Conservation (phyloP, 2,797 vertebrate genomes). For the Megaceryle alcyon region DNA sequence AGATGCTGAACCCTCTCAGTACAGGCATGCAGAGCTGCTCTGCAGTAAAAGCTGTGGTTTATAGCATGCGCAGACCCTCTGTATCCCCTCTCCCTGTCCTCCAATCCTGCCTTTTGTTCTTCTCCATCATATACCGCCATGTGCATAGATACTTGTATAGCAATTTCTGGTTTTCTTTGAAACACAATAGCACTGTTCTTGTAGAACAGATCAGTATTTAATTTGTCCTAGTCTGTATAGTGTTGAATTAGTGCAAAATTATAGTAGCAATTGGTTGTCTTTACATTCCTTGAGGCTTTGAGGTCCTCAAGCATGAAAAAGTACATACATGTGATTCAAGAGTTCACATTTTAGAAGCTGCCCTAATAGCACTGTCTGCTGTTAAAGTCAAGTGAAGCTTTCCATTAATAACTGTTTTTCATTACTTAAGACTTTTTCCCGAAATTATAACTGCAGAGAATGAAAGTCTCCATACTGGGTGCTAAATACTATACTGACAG, state of each 20-base stretch:
- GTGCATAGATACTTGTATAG: not conserved
- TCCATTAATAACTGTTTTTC: not conserved
- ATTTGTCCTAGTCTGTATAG: not conserved
- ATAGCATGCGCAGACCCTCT: not conserved
- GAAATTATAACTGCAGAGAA: not conserved
- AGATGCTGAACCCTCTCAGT: not conserved
- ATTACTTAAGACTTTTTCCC: not conserved
- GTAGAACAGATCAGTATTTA: not conserved
- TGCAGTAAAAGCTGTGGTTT: not conserved
- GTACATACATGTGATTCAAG: not conserved
- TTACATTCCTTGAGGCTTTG: not conserved
- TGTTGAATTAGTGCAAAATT: not conserved
- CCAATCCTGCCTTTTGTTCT: not conserved
- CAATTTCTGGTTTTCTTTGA: not conserved
- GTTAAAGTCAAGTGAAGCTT: not conserved
- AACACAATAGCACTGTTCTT: rapidly evolving
- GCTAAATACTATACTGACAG: not conserved
- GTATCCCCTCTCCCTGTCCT: too few relatives aligned
- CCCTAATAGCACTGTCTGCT: not conserved
- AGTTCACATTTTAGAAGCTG: not conserved
- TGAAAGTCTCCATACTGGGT: not conserved
- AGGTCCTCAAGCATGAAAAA: not conserved
- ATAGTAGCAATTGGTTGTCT: not conserved
- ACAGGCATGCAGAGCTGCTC: not conserved
- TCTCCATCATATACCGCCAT: not conserved